These are phyloP conservation scores for Hyphantria cunea DNA, from an alignment of 1,140 invertebrate species.

Conservation along the genomic window DNA sequence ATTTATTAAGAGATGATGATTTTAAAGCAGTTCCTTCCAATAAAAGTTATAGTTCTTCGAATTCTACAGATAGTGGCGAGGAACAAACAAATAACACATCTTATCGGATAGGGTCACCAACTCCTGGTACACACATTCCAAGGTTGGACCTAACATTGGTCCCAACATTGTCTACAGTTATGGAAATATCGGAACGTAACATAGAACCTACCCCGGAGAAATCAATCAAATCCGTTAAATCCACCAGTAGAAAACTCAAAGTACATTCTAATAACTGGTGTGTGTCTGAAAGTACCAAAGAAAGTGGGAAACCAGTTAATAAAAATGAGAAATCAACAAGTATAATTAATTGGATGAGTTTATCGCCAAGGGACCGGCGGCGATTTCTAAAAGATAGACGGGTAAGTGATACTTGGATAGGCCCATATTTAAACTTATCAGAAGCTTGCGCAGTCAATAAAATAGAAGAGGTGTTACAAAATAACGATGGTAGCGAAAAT, in stretches of 20 bases:
- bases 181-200: slow-evolving; percentile 57
- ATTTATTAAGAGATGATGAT: slow-evolving; percentile 45
- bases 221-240: slow-evolving; percentile 16
- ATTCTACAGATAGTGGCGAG: slow-evolving; percentile 40
- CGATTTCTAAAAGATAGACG: slow-evolving; percentile 16
- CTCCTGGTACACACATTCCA: slow-evolving; percentile 48
- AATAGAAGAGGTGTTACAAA: neutral
- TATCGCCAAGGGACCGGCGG: slow-evolving; percentile 44
- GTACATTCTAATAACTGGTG: slow-evolving; percentile 44
- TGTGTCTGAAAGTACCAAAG: slow-evolving; percentile 12
- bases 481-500: neutral
- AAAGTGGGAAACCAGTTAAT: neutral
- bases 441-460: neutral
- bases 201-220: slow-evolving; percentile 34
- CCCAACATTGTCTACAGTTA: slow-evolving; percentile 58
- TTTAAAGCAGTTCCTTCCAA: slow-evolving; percentile 41
- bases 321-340: slow-evolving; percentile 34
- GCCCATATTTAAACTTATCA: neutral
- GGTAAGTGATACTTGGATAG: slow-evolving; percentile 5
- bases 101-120: slow-evolving; percentile 49
- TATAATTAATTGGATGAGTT: slow-evolving; percentile 44
- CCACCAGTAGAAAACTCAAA: slow-evolving; percentile 2
- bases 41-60: slow-evolving; percentile 40
- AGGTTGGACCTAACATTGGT: slow-evolving; percentile 50
- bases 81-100: slow-evolving; percentile 32